Evolutionary conservation across 2,113 vertebrate species (phyloP), one percentile per base, ranked within the genome.

Genomic region (Myiagra hebetior): DNA sequence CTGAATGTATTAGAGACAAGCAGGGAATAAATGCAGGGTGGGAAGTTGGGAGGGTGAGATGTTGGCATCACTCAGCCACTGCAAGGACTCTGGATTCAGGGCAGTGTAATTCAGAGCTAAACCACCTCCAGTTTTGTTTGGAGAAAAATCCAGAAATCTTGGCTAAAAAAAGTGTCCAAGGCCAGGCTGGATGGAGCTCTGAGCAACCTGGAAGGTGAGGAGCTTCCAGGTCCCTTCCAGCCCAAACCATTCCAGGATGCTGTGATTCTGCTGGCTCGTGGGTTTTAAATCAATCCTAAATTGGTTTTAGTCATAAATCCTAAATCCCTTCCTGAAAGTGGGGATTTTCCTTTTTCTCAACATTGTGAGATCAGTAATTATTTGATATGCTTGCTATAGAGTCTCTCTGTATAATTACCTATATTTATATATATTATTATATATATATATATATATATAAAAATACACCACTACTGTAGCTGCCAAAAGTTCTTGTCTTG

Each of bases 1-100:
- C 12, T 77, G n/a, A 3, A 17, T 28, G 3, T 0, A 3, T 78
- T 33, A 30, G 4, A 16, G 41, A 7, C 0, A 17, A 50, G 68
- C 3, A n/a, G 42, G 76, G 72, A 82, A 33, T 4, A 13, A 46
- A 9, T 26, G 3, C 42, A 14, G 17, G 53, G 30, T 6, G 65
- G 47, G 76, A 56, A 39, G 27, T 0, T 35, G 33, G n/a, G 52
- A 64, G 50, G 59, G 24, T 2, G 42, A 13, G 21, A 17, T 2
- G 8, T 3, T 49, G 44, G 26, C 19, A 39, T 35, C 20, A 1
- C 33, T 39, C 9, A 21, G 46, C 10, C 13, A 2, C 41, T 18
- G 0, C 0, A 39, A 15, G 6, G 9, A 17, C 33, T 28, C 88
- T 15, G 53, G 15, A 4, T 37, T 50, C 12, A 19, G 55, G 31